Evolutionary conservation across 2,797 vertebrate genomes (phyloP).

Genomic region (Dromococcyx pavoninus): DNA sequence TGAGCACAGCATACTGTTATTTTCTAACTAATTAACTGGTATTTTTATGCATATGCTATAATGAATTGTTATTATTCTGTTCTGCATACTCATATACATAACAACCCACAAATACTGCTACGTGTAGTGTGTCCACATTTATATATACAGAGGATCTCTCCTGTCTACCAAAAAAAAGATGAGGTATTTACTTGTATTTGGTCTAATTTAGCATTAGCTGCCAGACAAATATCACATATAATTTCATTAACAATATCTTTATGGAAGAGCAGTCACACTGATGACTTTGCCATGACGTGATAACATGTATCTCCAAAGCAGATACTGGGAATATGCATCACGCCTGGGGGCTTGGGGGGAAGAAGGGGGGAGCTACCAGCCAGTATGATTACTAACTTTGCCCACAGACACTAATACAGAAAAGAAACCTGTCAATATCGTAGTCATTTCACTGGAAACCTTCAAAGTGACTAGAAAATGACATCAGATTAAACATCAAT

Average conservation of each 20-base stretch:
- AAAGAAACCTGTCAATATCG: background rate
- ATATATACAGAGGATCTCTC: background rate
- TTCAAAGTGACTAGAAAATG: background rate
- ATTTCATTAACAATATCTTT: background rate
- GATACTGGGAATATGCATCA: background rate
- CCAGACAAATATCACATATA: background rate
- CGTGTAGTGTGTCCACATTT: background rate
- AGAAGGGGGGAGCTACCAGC: background rate
- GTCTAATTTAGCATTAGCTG: background rate
- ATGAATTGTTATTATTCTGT: background rate
- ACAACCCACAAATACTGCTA: background rate
- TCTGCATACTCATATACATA: background rate
- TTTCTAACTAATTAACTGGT: background rate
- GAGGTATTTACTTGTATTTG: background rate
- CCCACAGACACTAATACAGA: background rate
- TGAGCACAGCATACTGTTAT: background rate
- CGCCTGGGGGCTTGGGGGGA: background rate
- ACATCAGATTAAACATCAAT: conserved; percentile 37
- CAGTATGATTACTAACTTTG: background rate
- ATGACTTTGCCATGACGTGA: conserved; percentile 20
- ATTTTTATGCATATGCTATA: background rate
- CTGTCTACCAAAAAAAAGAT: background rate
- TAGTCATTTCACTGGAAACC: background rate
- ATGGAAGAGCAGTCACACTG: background rate
- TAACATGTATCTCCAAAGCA: background rate